These are phyloP conservation scores for Dioctria linearis DNA, from an alignment of 2,888 invertebrate species.

Conservation along the genomic window DNA sequence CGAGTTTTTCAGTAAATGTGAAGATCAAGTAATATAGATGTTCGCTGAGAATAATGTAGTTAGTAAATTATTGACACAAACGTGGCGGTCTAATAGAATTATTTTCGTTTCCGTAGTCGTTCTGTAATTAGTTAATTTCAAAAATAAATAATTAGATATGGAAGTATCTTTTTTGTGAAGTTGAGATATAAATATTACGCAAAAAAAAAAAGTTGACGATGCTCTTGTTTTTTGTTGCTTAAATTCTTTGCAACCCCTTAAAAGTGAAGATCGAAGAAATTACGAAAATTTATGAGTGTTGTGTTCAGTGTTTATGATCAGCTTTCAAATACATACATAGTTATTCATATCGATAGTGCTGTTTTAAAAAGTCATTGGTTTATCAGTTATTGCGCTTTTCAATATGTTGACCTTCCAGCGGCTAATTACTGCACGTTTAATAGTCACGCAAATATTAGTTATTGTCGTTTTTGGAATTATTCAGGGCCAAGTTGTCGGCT, in stretches of 20 bases:
- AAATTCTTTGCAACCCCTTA: too few species aligned
- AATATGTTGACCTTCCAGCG: constrained; percentile 38
- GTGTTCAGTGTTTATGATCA: constrained; percentile 16
- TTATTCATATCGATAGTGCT: neutral
- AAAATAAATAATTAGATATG: constrained; percentile 2
- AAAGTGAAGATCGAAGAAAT: neutral
- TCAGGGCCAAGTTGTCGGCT: constrained; percentile 16
- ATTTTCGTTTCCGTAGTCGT: too few species aligned
- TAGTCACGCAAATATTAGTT: constrained; percentile 4
- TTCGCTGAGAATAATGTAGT: constrained; percentile 16
- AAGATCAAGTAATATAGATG: constrained; percentile 6
- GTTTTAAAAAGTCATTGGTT: constrained; percentile 18
- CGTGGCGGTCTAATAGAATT: neutral
- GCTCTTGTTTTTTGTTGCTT: too few species aligned
- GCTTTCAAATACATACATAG: neutral
- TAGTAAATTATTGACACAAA: neutral
- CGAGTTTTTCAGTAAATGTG: constrained; percentile 28
- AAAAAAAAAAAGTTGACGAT: too few species aligned
- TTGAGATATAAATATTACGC: too few species aligned
- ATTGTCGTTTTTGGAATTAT: constrained; percentile 15
- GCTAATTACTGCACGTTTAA: constrained; percentile 1
- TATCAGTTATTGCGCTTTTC: constrained; percentile 16
- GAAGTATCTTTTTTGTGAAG: constrained; percentile 2
- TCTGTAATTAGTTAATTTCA: neutral
- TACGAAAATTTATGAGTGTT: neutral